Evolutionary conservation across 2,113 vertebrate species (phyloP), one percentile per base, ranked within the genome.

Genomic region (Eolophus roseicapilla): DNA sequence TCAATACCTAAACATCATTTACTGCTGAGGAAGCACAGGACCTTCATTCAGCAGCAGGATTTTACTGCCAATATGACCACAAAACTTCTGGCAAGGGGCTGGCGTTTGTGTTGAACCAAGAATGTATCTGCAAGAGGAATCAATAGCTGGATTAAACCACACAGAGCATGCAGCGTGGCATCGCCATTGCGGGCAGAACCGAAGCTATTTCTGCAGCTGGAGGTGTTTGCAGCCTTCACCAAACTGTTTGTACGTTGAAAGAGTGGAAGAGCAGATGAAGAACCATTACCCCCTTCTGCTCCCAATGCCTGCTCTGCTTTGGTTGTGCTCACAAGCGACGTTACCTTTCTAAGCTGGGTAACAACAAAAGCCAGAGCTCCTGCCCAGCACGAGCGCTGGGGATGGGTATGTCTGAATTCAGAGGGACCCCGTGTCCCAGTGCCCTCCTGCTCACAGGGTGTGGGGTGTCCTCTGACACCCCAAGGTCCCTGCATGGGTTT

Each of bases 361-460:
- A 70, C 0, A 0, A 49, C 60, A 76, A 37, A 79, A 64, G 35
- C 0, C 0, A 37, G 10, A 75, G 46, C 50, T 44, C 39, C 46
- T 67, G 55, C n/a, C 60, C 53, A 70, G 68, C 28, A 47, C 9
- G 19, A 77, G 50, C 37, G 7, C 37, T 17, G 7, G 43, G 41
- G 37, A 53, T 5, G 43, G 50, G 3, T 31, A 14, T 14, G 15
- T 50, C 23, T 50, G 23, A 44, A 70, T 39, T 75, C 23, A 43
- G 63, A n/a, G 39, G 7, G 43, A 55, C 43, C 35, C 29, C 5
- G 14, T 12, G 39, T 47, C 17, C 25, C 47, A 16, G 37, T 49
- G 31, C 37, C 11, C 19, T 52, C 24, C 3, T 2, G 29, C 23
- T 33, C 3, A 1, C 11, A 35, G 35, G 29, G 29, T 18, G 10